Evolutionary conservation across 2,888 invertebrate species (phyloP).

Genomic region (Ormyrus nitidulus): DNA sequence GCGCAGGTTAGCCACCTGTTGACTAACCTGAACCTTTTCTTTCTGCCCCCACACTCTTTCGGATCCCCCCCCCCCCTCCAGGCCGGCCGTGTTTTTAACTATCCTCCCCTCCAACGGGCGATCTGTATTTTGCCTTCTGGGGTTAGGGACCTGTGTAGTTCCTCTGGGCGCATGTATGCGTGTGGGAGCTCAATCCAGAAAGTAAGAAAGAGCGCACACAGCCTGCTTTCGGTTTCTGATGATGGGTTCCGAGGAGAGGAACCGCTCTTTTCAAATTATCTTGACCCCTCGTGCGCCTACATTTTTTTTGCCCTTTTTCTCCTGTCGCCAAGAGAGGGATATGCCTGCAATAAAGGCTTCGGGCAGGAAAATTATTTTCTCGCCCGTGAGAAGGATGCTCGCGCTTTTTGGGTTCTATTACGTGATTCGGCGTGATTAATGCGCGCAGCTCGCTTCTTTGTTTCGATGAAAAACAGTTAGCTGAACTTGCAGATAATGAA

Average conservation of each 20-base stretch:
- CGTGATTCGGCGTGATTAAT: slow-evolving; percentile 47
- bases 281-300: slow-evolving; percentile 43
- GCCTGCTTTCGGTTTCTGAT: slow-evolving; percentile 28
- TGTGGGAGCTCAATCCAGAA: slow-evolving; percentile 11
- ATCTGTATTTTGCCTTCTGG: slow-evolving; percentile 69
- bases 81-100: slow-evolving; percentile 69
- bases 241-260: neutral
- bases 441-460: neutral
- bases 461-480: slow-evolving; percentile 32
- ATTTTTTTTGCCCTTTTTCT: slow-evolving; percentile 30
- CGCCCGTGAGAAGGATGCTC: slow-evolving; percentile 35
- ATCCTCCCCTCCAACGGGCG: slow-evolving; percentile 63
- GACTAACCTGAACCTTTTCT: slow-evolving; percentile 73
- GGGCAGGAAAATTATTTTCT: slow-evolving; percentile 41
- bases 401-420: slow-evolving; percentile 26
- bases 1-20: slow-evolving; percentile 75
- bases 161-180: slow-evolving; percentile 1
- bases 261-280: slow-evolving; percentile 24
- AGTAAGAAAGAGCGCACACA: slow-evolving; percentile 24
- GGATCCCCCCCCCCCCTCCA: slow-evolving; percentile 17
- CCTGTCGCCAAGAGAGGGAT: slow-evolving; percentile 16
- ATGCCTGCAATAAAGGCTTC: slow-evolving; percentile 37
- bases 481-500: too few species aligned
- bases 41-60: slow-evolving; percentile 58
- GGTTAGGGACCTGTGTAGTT: slow-evolving; percentile 67